Base-by-base conservation (phyloP, 1,140 invertebrate species). In the Meloidogyne hapla region DNA sequence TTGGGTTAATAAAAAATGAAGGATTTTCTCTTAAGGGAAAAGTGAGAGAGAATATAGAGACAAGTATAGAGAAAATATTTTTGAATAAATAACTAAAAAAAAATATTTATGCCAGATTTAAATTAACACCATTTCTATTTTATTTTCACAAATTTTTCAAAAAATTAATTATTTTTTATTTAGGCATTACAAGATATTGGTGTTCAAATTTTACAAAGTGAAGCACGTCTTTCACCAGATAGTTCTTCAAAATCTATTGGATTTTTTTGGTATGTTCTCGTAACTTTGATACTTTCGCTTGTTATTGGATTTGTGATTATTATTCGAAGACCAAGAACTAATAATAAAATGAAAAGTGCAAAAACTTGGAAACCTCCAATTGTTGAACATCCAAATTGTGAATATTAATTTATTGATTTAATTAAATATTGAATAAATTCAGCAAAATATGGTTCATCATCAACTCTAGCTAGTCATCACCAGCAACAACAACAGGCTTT, bases 361-460 rank as follows among this genome's bases (percentile, higher is more conserved):
- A 71, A 71, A 25, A 71, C 69, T n/a, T 71, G 69, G 69, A 71
- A 8, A 3, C 69, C 69, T 42, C 42, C 33, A 71, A 23, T 71
- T 40, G 25, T 28, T 26, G 68, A 69, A 25, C 68, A 38, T 0
- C 21, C 62, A 26, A 66, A 21, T 33, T 38, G 64, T 66, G 5
- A 15, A n/a, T 18, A n/a, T 12, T 6, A 33, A 33, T 25, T 63
- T 63, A 26, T n/a, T n/a, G 5, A 23, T 64, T 62, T n/a, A 64
- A 26, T 23, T 25, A 64, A 10, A 9, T 9, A 25, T 64, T 25
- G 26, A 64, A 10, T 64, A 64, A 64, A 10, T 10, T 15, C 2
- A 67, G 65, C 21, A 28, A 23, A 18, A 33, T 40, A 68, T 21
- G 45, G 45, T 68, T 18, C 25, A 13, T 66, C 66, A 68, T 25